Evolutionary conservation across 2,113 vertebrate species (phyloP).

Genomic region (Phylloscopus whistleri): DNA sequence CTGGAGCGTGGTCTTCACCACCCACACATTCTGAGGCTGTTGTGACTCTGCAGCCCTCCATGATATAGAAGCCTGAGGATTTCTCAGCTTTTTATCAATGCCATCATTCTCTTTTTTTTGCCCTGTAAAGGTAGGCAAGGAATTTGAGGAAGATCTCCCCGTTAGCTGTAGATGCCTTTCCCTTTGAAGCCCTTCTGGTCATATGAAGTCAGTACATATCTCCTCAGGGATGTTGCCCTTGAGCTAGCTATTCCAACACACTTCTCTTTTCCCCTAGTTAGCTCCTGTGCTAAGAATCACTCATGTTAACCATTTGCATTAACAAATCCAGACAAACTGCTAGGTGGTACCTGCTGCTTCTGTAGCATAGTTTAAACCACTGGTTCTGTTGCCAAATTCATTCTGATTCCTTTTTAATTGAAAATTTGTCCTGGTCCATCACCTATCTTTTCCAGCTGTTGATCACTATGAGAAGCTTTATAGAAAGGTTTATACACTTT

Average conservation of each 20-base stretch:
- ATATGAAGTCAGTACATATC: neutral
- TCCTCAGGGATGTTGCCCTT: neutral
- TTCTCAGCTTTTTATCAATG: neutral
- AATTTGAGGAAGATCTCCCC: neutral
- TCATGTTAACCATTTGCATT: neutral
- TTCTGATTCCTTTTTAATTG: neutral
- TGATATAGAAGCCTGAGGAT: neutral
- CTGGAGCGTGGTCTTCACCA: neutral
- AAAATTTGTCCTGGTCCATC: neutral
- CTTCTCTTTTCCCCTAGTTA: neutral
- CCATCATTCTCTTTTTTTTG: neutral
- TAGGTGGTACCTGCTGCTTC: neutral
- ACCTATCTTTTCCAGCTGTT: neutral
- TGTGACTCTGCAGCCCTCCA: neutral
- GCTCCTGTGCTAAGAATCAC: neutral
- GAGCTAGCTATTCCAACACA: neutral
- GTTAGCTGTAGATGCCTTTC: neutral
- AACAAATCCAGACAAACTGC: neutral
- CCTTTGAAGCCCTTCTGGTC: neutral
- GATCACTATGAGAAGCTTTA: neutral
- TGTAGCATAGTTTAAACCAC: neutral
- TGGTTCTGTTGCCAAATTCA: neutral
- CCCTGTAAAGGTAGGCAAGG: neutral
- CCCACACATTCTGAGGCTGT: neutral
- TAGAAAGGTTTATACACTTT: neutral